Evolutionary conservation across 2,888 invertebrate species (phyloP), one percentile per base, ranked within the genome.

Genomic region (Oligia fasciuncula): DNA sequence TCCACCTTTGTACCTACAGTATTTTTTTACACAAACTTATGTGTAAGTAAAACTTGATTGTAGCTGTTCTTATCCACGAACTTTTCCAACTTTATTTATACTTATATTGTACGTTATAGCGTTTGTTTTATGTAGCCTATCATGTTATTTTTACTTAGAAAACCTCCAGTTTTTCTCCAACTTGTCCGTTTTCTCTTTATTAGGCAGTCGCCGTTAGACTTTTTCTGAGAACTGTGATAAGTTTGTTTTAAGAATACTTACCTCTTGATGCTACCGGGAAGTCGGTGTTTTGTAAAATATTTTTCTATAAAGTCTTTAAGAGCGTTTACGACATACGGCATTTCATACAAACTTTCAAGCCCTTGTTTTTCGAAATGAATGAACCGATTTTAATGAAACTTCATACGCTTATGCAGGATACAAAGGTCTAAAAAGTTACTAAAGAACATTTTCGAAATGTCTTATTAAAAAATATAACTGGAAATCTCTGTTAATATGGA

Each of bases 81-180:
- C 74, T 79, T 81, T 51, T 9, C 1, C 19, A 83, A 81, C 76
- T 84, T 82, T 85, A 84, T 86, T 80, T 77, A 73, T 80, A 63
- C 46, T 75, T 80, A 60, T 65, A 70, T 76, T 81, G 66, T 73
- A 51, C 71, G 78, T 40, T 23, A 57, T 40, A 75, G 54, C 13
- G 49, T 65, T 79, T 69, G 69, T 72, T 72, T 76, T 72, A 72
- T 63, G 51, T 60, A 77, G 46, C 67, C 43, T 70, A 76, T 23
- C 51, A 69, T 76, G 77, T 70, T 65, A 60, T 63, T 43, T 72
- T 80, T 60, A 43, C 19, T 6, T 66, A 49, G 51, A 72, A 73
- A 65, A 75, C 78, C 54, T 77, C 19, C 23, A 69, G 76, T 35
- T 70, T 78, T 57, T 76, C 57, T 4, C n/a, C 23, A 35, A 29